These are phyloP conservation scores for Ichneumoninae sp. DNA, from an alignment of 2,888 invertebrate genomes.

Conservation along the genomic window DNA sequence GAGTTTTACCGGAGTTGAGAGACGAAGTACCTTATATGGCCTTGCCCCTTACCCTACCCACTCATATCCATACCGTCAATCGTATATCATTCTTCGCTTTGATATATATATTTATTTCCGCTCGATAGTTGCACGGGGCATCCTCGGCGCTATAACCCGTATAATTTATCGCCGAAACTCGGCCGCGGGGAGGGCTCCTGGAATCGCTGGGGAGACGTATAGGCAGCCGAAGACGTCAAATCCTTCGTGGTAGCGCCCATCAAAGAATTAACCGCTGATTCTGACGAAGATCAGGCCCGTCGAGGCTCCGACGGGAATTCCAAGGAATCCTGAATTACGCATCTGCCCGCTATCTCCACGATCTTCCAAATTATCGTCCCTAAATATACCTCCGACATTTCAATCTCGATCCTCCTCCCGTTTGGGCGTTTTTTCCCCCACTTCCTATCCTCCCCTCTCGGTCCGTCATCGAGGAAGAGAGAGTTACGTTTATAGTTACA, in stretches of 20 bases:
- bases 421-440: too few relatives aligned
- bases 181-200: slow-evolving; percentile 42
- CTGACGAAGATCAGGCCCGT: not conserved
- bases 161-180: slow-evolving; percentile 48
- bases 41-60: slow-evolving; percentile 15
- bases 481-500: slow-evolving; percentile 33
- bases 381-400: slow-evolving; percentile 42
- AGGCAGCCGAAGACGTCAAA: not conserved
- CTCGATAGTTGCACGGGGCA: slow-evolving; percentile 40
- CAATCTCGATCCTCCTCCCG: slow-evolving; percentile 33
- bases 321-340: slow-evolving; percentile 38
- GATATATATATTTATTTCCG: slow-evolving; percentile 64
- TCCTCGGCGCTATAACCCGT: slow-evolving; percentile 4
- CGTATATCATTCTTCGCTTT: slow-evolving; percentile 29
- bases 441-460: too few relatives aligned
- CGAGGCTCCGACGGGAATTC: slow-evolving; percentile 2
- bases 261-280: slow-evolving; percentile 8
- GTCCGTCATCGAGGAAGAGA: not conserved
- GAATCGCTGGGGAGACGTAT: slow-evolving; percentile 15
- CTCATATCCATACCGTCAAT: not conserved
- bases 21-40: slow-evolving; percentile 21
- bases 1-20: slow-evolving; percentile 21
- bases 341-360: not conserved
- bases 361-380: slow-evolving; percentile 39
- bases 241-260: slow-evolving; percentile 14